Conservation (phyloP, 1,140 invertebrate species). For the Ips typographus region DNA sequence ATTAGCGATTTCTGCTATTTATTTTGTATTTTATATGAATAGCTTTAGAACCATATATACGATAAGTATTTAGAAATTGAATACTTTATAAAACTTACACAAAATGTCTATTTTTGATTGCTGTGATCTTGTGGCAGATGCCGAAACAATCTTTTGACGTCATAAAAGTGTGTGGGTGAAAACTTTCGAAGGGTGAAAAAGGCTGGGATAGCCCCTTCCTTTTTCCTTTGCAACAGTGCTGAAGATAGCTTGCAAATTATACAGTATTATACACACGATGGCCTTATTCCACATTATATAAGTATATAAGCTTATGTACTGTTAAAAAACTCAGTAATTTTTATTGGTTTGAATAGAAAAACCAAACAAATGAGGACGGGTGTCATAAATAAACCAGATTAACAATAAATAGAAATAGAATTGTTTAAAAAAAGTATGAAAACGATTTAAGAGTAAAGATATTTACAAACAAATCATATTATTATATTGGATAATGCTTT, state of each 20-base stretch:
- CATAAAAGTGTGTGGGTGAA: constrained; percentile 3
- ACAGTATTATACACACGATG: background rate
- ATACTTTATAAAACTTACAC: background rate
- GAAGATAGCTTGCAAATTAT: background rate
- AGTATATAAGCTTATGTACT: too few relatives aligned
- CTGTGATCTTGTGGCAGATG: background rate
- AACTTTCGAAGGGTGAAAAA: background rate
- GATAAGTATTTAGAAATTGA: too few relatives aligned
- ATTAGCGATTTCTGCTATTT: constrained; percentile 10
- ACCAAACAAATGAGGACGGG: too few relatives aligned
- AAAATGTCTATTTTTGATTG: background rate
- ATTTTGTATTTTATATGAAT: constrained; percentile 8
- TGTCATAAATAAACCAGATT: too few relatives aligned
- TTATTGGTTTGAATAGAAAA: too few relatives aligned
- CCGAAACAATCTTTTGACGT: constrained; percentile 15
- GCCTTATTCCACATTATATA: background rate
- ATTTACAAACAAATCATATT: too few relatives aligned
- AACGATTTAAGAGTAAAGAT: too few relatives aligned
- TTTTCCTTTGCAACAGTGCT: background rate
- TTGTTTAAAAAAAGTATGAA: too few relatives aligned
- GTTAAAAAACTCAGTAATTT: too few relatives aligned
- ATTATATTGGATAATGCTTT: too few relatives aligned
- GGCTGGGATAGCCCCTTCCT: background rate
- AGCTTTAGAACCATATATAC: background rate
- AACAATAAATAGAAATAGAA: too few relatives aligned